Evolutionary conservation across 2,113 vertebrate species (phyloP).

Genomic region (Nettapus auritus): DNA sequence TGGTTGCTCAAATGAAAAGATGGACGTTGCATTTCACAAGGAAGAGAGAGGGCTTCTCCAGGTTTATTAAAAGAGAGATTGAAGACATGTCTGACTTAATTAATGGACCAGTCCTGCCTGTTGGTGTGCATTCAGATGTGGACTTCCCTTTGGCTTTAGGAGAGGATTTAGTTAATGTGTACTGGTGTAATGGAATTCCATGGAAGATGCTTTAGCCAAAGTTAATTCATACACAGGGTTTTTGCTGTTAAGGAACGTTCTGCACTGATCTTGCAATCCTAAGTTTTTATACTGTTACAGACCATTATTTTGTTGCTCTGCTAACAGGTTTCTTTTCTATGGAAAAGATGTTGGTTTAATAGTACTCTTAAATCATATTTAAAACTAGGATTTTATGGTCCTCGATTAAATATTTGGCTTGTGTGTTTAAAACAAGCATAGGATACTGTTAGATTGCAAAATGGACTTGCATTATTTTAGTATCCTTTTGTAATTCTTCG

Average conservation of each 20-base stretch:
- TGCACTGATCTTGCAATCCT: accelerated
- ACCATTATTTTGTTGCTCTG: background rate
- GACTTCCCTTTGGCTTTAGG: background rate
- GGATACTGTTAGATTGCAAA: background rate
- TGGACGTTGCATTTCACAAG: background rate
- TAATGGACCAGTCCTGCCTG: background rate
- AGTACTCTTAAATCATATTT: background rate
- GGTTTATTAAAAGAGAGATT: background rate
- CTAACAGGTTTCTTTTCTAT: background rate
- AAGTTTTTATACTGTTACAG: background rate
- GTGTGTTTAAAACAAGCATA: background rate
- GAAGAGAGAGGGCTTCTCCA: background rate
- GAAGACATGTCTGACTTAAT: background rate
- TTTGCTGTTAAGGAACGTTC: background rate
- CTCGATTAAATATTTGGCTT: background rate
- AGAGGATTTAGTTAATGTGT: background rate
- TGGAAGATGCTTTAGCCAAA: background rate
- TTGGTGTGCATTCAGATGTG: background rate
- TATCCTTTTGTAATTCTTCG: background rate
- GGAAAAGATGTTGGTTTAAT: background rate
- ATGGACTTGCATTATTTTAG: background rate
- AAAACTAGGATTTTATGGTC: background rate
- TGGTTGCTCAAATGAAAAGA: background rate
- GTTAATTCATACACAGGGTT: background rate
- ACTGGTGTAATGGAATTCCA: background rate